Percentiles rank a stretch among this genome's conserved stretches.
phyloP scores from a whole-genome alignment of 2,888 invertebrate species.

The Keiferia lycopersicella region DNA sequence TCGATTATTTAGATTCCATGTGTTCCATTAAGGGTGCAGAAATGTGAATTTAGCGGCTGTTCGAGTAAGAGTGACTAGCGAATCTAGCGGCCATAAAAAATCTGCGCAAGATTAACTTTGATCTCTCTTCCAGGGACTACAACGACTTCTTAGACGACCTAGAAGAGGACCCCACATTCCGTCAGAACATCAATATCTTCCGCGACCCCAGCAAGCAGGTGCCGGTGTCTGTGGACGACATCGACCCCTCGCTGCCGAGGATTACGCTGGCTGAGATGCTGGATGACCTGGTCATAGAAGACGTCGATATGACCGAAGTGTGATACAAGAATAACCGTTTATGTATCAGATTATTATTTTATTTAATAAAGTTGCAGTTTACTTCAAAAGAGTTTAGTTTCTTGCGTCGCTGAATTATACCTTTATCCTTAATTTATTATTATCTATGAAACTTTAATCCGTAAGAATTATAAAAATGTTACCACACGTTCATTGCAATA shows the following conservation, averaged over 20 bases:
- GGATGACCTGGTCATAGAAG: slow-evolving; percentile 92
- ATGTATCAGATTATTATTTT: slow-evolving; percentile 1
- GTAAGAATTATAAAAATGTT: neutral
- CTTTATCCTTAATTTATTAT: no score
- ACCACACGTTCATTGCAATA: neutral
- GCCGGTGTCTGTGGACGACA: slow-evolving; percentile 80
- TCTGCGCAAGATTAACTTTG: neutral
- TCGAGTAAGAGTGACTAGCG: no score
- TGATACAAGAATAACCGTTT: no score
- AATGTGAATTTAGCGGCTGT: no score
- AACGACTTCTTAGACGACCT: slow-evolving; percentile 98
- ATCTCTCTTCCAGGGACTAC: slow-evolving; percentile 86
- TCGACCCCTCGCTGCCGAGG: slow-evolving; percentile 85
- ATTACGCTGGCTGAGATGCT: slow-evolving; percentile 96
- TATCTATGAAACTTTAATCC: neutral
- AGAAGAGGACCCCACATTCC: slow-evolving; percentile 94
- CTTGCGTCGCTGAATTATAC: no score
- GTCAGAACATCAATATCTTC: slow-evolving; percentile 97
- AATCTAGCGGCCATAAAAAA: no score
- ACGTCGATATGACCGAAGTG: slow-evolving; percentile 88
- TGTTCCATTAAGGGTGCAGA: no score
- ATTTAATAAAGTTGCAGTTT: slow-evolving; percentile 10
- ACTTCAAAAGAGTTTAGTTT: neutral
- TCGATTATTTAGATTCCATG: no score
- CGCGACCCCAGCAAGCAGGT: slow-evolving; percentile 75